phyloP scores from a whole-genome alignment of 2,797 vertebrate genomes.

The Denticeps clupeoides region DNA sequence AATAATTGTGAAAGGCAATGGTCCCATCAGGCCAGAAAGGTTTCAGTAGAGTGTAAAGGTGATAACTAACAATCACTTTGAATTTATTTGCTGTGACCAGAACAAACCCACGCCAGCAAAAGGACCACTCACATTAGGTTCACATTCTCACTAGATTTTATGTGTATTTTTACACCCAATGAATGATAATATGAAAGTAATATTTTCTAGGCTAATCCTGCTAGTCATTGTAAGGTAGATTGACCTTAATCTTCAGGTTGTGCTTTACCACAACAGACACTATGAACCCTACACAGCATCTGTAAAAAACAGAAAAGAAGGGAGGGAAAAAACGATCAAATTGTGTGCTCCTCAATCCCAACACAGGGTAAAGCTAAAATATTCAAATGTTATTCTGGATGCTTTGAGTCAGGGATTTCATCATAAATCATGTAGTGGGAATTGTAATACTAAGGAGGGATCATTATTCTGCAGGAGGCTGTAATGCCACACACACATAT shows the following conservation, averaged over 20 bases:
- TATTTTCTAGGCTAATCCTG: constrained; percentile 11
- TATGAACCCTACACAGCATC: neutral
- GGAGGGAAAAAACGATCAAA: neutral
- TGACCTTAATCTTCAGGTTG: constrained; percentile 6
- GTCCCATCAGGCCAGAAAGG: too few relatives aligned
- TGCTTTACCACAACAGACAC: neutral
- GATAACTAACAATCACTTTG: too few relatives aligned
- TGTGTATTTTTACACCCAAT: too few relatives aligned
- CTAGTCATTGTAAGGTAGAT: constrained; percentile 6
- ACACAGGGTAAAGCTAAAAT: constrained; percentile 2
- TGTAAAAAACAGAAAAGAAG: constrained; percentile 2
- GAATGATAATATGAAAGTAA: too few relatives aligned
- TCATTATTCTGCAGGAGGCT: constrained; percentile 11
- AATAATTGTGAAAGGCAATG: too few relatives aligned
- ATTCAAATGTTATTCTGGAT: constrained; percentile 5
- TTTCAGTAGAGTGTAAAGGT: too few relatives aligned
- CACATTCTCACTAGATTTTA: too few relatives aligned
- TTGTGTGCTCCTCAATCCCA: constrained; percentile 9
- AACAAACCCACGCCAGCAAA: too few relatives aligned
- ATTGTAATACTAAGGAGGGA: constrained; percentile 10
- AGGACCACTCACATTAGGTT: too few relatives aligned
- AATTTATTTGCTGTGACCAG: too few relatives aligned
- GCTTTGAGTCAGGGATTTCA: constrained; percentile 10
- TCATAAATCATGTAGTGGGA: constrained; percentile 6
- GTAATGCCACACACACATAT: neutral